Base-by-base conservation (phyloP, 2,888 invertebrate species). In the Idaea aversata region DNA sequence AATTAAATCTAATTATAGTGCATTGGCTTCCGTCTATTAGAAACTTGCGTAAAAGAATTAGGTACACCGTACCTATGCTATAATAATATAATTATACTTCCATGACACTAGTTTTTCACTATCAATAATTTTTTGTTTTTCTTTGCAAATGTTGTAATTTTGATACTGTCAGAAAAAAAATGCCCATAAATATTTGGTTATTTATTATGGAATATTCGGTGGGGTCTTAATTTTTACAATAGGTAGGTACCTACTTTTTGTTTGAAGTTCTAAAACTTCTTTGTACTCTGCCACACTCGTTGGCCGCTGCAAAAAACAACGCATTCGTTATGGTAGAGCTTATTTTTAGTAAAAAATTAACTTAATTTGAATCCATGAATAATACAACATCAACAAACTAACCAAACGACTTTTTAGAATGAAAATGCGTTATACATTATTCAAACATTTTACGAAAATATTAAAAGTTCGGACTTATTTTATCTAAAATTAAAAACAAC, bases 401-500 rank as follows among this genome's bases (percentile, higher is more conserved):
- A 10, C 47, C 47, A 47, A 13, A 47, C 47, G 47, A 47, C 47
- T 47, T 47, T 47, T 47, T 47, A 47, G 47, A 47, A 47, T 47
- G 47, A 47, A 13, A 47, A 47, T 47, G 5, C 7, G 47, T 10
- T 47, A 47, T 47, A 7, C 10, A 47, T 47, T 47, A 7, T 13
- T 47, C 13, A 47, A 47, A 47, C 47, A 47, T 47, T 25, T 47
- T 13, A 47, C 47, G 47, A 47, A 47, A 47, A 47, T 47, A 47
- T 47, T 47, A 47, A 47, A 10, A 47, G 10, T 47, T 4, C 47
- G 10, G 13, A 47, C 7, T 47, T 47, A 47, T 47, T 47, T 47
- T 7, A 47, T 47, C 58, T 61, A 69, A 68, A 67, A 63, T 65
- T 60, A 65, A 62, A 64, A 67, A 69, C 63, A 75, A 76, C 69